Percentiles rank a stretch among this genome's conserved stretches.
These are phyloP conservation scores for Drosophila kepulauana DNA, from an alignment of 1,140 invertebrate genomes.

Conservation along the genomic window DNA sequence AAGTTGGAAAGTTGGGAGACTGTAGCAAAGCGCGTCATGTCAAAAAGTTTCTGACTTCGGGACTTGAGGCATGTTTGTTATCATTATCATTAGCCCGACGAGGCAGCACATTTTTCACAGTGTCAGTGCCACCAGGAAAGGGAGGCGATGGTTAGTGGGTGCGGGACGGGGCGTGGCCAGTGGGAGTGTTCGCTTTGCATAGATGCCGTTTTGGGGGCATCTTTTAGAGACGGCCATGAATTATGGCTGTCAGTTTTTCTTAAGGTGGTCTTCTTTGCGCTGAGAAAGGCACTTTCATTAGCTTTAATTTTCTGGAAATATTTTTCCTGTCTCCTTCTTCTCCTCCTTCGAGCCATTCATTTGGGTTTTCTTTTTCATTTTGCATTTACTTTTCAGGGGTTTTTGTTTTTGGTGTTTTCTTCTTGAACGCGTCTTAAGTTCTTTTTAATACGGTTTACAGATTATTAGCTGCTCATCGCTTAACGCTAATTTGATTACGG, in stretches of 20 bases:
- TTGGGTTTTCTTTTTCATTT: constrained; percentile 5
- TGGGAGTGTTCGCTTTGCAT: constrained; percentile 29
- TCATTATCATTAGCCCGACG: constrained; percentile 77
- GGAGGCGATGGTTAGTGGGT: constrained; percentile 20
- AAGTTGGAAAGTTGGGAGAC: not conserved
- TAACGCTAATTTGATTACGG: constrained; percentile 77
- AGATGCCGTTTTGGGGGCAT: not conserved
- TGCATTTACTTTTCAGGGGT: constrained; percentile 41
- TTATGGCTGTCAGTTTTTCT: constrained; percentile 81
- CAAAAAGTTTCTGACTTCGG: constrained; percentile 78
- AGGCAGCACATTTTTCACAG: constrained; percentile 70
- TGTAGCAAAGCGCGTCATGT: constrained; percentile 57
- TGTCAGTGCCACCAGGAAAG: constrained; percentile 18
- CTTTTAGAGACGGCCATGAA: constrained; percentile 65
- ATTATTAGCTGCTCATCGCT: constrained; percentile 80
- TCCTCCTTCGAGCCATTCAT: not conserved
- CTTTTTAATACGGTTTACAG: constrained; percentile 81
- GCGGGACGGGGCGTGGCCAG: not conserved
- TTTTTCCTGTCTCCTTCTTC: constrained; percentile 52
- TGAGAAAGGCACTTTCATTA: constrained; percentile 76
- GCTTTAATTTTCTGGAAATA: constrained; percentile 83
- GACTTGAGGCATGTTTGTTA: constrained; percentile 79
- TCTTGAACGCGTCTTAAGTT: constrained; percentile 63
- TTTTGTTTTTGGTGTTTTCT: constrained; percentile 58
- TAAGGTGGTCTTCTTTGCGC: constrained; percentile 54